Conservation (phyloP, 2,888 invertebrate genomes). For the Oxystoma pomonae region DNA sequence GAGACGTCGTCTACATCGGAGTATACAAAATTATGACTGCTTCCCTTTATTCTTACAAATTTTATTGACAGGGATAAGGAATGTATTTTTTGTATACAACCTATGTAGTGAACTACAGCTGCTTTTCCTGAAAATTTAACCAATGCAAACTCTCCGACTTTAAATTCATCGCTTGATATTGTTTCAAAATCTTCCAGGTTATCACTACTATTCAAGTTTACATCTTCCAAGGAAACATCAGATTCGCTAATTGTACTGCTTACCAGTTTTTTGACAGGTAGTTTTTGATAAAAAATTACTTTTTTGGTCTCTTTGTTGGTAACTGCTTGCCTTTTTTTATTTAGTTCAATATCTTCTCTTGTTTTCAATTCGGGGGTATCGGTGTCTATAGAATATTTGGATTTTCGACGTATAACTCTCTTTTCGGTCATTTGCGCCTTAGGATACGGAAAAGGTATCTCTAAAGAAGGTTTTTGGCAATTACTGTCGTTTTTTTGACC, state of each 20-base stretch:
- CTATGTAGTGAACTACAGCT: slow-evolving; percentile 10
- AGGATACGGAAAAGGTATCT: slow-evolving; percentile 3
- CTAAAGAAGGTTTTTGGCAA: neutral
- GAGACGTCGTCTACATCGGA: neutral
- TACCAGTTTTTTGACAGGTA: neutral
- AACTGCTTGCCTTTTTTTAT: neutral
- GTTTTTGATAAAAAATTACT: slow-evolving; percentile 1
- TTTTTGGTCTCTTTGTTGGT: neutral
- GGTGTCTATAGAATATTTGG: slow-evolving; percentile 6
- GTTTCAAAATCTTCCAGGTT: slow-evolving; percentile 9
- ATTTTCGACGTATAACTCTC: neutral
- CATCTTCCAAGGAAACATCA: slow-evolving; percentile 13
- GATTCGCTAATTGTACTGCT: slow-evolving; percentile 9
- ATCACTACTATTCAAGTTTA: slow-evolving; percentile 13
- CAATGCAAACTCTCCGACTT: slow-evolving; percentile 13
- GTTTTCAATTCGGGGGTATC: slow-evolving; percentile 6
- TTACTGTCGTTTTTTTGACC: slow-evolving; percentile 1
- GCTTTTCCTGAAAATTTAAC: slow-evolving; percentile 11
- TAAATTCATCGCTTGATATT: slow-evolving; percentile 7
- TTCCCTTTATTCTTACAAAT: slow-evolving; percentile 11
- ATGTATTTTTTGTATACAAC: slow-evolving; percentile 8
- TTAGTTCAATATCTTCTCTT: slow-evolving; percentile 7
- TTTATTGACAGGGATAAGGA: slow-evolving; percentile 5
- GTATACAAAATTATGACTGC: slow-evolving; percentile 8
- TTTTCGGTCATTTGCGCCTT: slow-evolving; percentile 3